Conservation (phyloP, 2,113 vertebrate genomes). For the Cynopterus brachyotis region DNA sequence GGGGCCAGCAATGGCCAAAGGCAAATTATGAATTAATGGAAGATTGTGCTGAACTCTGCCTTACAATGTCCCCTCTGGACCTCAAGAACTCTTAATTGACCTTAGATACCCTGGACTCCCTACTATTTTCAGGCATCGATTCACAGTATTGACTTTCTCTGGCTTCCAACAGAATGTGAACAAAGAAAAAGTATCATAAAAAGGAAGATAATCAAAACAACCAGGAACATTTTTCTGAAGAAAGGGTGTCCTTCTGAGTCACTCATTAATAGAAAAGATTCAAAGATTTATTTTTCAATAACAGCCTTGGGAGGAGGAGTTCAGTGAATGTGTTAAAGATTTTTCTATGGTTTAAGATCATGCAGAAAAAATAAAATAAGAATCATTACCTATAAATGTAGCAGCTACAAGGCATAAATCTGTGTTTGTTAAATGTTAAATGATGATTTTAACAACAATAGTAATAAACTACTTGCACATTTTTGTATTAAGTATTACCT, state of each 20-base stretch:
- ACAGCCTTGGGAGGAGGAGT: neutral
- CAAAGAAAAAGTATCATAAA: slow-evolving; percentile 32
- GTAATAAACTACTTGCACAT: neutral
- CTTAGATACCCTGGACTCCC: neutral
- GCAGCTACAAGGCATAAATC: neutral
- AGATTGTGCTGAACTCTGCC: neutral
- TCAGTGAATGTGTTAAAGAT: neutral
- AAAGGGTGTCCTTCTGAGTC: neutral
- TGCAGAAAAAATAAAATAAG: slow-evolving; percentile 16
- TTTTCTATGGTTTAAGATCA: slow-evolving; percentile 38
- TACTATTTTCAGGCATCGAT: neutral
- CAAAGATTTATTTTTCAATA: slow-evolving; percentile 55
- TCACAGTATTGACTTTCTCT: neutral
- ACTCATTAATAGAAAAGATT: slow-evolving; percentile 49
- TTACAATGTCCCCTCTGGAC: neutral
- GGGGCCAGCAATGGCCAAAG: neutral
- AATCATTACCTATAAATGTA: slow-evolving; percentile 28
- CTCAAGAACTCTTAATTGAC: neutral
- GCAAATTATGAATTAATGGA: neutral
- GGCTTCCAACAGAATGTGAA: slow-evolving; percentile 36
- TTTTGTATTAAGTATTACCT: neutral
- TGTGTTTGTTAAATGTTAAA: neutral
- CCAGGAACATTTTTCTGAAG: neutral
- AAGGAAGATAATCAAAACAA: slow-evolving; percentile 53
- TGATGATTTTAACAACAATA: neutral